Evolutionary conservation across 1,140 invertebrate species (phyloP).

Genomic region (Rhizoglyphus robini): DNA sequence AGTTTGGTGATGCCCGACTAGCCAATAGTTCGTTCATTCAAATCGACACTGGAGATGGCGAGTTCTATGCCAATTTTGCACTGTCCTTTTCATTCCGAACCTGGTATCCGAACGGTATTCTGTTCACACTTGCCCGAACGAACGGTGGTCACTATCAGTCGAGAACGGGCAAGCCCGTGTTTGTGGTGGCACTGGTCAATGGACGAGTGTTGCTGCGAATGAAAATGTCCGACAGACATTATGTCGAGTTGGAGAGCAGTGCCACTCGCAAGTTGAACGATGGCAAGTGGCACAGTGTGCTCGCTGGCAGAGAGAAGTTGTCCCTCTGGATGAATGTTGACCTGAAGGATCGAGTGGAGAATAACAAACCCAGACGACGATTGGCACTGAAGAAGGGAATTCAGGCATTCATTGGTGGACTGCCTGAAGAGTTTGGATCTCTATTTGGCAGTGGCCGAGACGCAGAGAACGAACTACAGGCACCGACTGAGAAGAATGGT

Average conservation of each 20-base stretch:
- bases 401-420: constrained; percentile 52
- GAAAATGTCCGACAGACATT: neutral
- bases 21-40: neutral
- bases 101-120: constrained; percentile 63
- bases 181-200: constrained; percentile 3
- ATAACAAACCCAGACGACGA: constrained; percentile 48
- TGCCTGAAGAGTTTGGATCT: constrained; percentile 22
- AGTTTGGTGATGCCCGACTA: neutral
- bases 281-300: constrained; percentile 64
- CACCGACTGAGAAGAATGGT: neutral
- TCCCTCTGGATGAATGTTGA: constrained; percentile 54
- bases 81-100: constrained; percentile 64
- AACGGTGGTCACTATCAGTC: neutral
- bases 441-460: neutral
- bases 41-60: neutral
- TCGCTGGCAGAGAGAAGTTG: constrained; percentile 45
- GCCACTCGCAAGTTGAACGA: constrained; percentile 46
- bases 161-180: neutral
- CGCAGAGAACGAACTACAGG: neutral
- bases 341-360: constrained; percentile 42
- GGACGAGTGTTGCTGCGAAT: neutral
- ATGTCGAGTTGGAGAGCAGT: neutral
- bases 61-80: constrained; percentile 38
- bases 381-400: constrained; percentile 52
- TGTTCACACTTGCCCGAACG: constrained; percentile 46